Base-by-base conservation (phyloP, 2,797 vertebrate genomes). In the Eleutherodactylus coqui region DNA sequence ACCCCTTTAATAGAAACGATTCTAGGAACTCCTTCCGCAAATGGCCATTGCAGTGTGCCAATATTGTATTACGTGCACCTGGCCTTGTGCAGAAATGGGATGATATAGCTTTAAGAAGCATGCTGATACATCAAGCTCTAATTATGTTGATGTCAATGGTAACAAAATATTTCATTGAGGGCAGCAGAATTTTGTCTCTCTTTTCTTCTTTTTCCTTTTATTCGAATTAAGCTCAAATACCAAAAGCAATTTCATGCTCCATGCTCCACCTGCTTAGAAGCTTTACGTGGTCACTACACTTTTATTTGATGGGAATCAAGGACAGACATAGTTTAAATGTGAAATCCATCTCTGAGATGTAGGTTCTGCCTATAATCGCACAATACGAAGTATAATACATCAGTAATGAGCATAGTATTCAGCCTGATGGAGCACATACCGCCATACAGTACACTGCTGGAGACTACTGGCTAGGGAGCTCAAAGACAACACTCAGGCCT, bases 231-330 rank as follows among this genome's bases (percentile, higher is more conserved):
- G 41, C 41, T 73, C 3, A 45, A 73, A 73, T 73, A 73, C 70
- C 70, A 73, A 73, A 73, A 73, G 70, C 70, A 73, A 73, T 73
- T 73, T 73, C 70, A 73, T 73, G 70, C 70, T 41, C 67, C 19
- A 70, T 70, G 67, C 67, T 73, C 70, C 38, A 73, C 41, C 70
- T 45, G 70, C 70, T 73, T 43, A 27, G 70, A 14, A 45, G 70
- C 70, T 73, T 73, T 73, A 73, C 41, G n/a, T 73, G 70, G 70
- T 73, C 70, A 73, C 70, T 73, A 45, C 38, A 27, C 38, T 45
- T 73, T 73, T 45, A 45, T 45, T 73, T 73, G 70, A 73, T 73
- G 70, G 70, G 70, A 73, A 73, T 73, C 70, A 73, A 73, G 70
- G 38, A 45, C 24, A 73, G 70, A 73, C 70, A 73, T 45, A 72